Conservation (phyloP, 2,888 invertebrate genomes). For the Corythucha ciliata region DNA sequence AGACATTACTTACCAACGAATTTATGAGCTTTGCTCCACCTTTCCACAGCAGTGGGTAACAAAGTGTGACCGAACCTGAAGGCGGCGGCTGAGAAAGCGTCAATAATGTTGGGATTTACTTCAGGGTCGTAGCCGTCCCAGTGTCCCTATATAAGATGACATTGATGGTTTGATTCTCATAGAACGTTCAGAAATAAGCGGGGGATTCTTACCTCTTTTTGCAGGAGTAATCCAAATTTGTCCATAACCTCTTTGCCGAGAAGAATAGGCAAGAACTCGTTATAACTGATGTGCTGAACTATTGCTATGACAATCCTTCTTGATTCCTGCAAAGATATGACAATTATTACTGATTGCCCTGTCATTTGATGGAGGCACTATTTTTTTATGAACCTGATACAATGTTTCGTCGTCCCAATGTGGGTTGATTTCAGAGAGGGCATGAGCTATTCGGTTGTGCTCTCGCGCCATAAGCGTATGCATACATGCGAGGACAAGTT, state of each 20-base stretch:
- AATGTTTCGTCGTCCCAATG: conserved; percentile 91
- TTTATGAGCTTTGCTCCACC: conserved; percentile 92
- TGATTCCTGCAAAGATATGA: conserved; percentile 49
- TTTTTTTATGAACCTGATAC: conserved; percentile 51
- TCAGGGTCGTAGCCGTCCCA: conserved; percentile 75
- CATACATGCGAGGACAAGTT: conserved; percentile 80
- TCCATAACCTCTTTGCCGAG: conserved; percentile 86
- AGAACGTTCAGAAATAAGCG: not conserved
- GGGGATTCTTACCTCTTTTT: conserved; percentile 55
- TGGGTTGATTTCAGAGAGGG: conserved; percentile 68
- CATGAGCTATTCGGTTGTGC: conserved; percentile 76
- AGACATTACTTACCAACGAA: conserved; percentile 61
- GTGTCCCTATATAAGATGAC: conserved; percentile 50
- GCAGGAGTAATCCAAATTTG: conserved; percentile 73
- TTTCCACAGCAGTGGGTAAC: conserved; percentile 78
- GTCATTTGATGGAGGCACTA: not conserved
- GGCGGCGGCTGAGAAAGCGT: conserved; percentile 83
- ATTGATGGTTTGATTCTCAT: not conserved
- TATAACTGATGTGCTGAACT: conserved; percentile 82
- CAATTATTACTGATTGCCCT: not conserved
- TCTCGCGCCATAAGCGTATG: conserved; percentile 84
- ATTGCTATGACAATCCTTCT: conserved; percentile 74
- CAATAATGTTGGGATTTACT: conserved; percentile 80
- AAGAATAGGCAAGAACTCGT: conserved; percentile 80
- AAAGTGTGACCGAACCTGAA: conserved; percentile 87